Conservation (phyloP, 35 echinoderm and acorn worm species). For the Eucidaris tribuloides region DNA sequence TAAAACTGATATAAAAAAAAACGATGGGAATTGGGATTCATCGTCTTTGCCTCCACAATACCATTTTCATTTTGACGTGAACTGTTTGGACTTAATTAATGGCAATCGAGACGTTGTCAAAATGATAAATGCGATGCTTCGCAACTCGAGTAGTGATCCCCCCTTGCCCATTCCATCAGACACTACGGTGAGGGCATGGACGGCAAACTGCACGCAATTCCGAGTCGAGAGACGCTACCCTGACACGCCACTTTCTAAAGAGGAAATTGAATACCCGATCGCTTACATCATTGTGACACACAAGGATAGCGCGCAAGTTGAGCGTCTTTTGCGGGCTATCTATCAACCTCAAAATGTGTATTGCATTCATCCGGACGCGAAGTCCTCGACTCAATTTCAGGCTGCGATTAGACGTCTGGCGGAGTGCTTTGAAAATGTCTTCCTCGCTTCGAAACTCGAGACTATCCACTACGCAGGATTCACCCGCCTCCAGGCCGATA, state of each 20-base stretch:
- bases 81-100: slow-evolving; percentile 22
- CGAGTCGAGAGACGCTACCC: slow-evolving; percentile 32
- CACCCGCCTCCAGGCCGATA: slow-evolving; percentile 54
- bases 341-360: slow-evolving; percentile 77
- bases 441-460: slow-evolving; percentile 59
- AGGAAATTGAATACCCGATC: slow-evolving; percentile 50
- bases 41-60: neutral
- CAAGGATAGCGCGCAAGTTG: slow-evolving; percentile 56
- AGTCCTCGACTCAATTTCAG: slow-evolving; percentile 34
- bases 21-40: slow-evolving; percentile 3
- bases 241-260: slow-evolving; percentile 26
- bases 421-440: slow-evolving; percentile 71
- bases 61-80: slow-evolving; percentile 34
- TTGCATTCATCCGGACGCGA: slow-evolving; percentile 65
- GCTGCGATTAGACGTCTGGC: slow-evolving; percentile 19
- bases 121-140: slow-evolving; percentile 9
- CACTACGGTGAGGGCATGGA: slow-evolving; percentile 25
- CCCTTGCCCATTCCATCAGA: slow-evolving; percentile 51
- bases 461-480: slow-evolving; percentile 60
- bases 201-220: slow-evolving; percentile 39
- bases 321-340: slow-evolving; percentile 57
- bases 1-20: too few relatives aligned
- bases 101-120: neutral
- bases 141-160: neutral
- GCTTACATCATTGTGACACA: slow-evolving; percentile 64